phyloP scores from a whole-genome alignment of 2,797 vertebrate species.

The Enteromius radiatus region DNA sequence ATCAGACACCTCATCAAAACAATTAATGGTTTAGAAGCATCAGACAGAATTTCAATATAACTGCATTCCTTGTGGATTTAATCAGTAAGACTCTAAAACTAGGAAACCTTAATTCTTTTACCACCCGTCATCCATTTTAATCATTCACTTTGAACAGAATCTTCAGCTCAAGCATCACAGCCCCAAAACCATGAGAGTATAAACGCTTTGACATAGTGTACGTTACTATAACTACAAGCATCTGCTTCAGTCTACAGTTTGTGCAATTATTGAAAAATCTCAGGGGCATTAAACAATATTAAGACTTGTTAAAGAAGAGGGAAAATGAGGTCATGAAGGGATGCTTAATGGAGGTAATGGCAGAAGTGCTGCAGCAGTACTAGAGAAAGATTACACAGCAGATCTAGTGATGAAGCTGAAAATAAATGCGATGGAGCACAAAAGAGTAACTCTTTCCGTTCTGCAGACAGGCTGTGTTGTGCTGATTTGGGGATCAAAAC shows the following conservation, averaged over 20 bases:
- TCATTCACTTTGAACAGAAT: neutral
- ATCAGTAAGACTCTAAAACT: neutral
- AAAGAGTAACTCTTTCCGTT: constrained; percentile 40
- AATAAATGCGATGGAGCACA: constrained; percentile 37
- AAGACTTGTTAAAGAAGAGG: constrained; percentile 33
- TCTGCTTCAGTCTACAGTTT: constrained; percentile 22
- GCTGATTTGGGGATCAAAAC: constrained; percentile 18
- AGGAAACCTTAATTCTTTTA: neutral
- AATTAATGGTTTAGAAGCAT: neutral
- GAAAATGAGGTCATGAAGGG: constrained; percentile 34
- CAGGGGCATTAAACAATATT: constrained; percentile 42
- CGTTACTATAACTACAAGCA: neutral
- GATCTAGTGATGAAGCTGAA: constrained; percentile 33
- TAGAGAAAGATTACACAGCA: constrained; percentile 46
- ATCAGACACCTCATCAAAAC: neutral
- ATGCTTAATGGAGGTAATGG: constrained; percentile 37
- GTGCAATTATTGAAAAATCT: constrained; percentile 36
- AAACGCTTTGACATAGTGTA: neutral
- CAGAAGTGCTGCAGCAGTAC: constrained; percentile 35
- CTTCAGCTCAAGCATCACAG: neutral
- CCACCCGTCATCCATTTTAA: neutral
- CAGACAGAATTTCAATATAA: neutral
- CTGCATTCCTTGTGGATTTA: neutral
- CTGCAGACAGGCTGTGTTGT: neutral
- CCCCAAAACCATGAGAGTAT: neutral